Base-by-base conservation (phyloP, 2,888 invertebrate genomes). In the Hyppa rectilinea region DNA sequence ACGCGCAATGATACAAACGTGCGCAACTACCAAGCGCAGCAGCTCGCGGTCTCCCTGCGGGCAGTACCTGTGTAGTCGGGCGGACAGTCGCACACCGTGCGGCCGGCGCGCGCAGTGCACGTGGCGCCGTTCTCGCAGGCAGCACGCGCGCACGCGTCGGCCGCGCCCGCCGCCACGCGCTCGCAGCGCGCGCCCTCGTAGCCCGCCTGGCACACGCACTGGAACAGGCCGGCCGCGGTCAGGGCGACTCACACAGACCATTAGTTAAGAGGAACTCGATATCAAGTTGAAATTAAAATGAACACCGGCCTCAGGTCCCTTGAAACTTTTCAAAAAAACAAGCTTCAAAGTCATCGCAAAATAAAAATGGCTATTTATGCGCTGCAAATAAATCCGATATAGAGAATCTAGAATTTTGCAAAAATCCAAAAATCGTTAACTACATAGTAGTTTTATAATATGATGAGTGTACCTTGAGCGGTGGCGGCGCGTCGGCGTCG, bases 111-210 rank as follows among this genome's bases (percentile, higher is more conserved):
- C 69, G 14, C 40, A 10, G 10, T 3, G 67, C 85, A 81, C 69
- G 58, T 6, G 50, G 66, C 97, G 76, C 97, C 96, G 91, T 97
- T 97, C 84, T 96, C 93, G 88, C 98, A 97, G 87, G 96, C 96
- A 74, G 96, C 96, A 1, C 79, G 97, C 96, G 88, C 97, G 85
- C 92, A 90, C 82, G 40, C 64, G 55, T 23, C 82, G 17, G 55
- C 58, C 43, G 55, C 65, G 56, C 45, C 38, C 71, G 34, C 47
- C 40, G 5, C n/a, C 61, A 12, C 53, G 23, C 43, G 43, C 88
- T 97, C 97, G 92, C 98, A 98, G n/a, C 96, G 94, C 52, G 96
- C 91, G 10, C 98, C 98, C 43, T 96, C 93, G 90, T 97, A 98
- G 53, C 97, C 96, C 0, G 97, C 94, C 71, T 96, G 96, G 89